Evolutionary conservation across 92 coral and sea anemone genomes (phyloP), one percentile per base, ranked within the genome.

Genomic region (Zoanthus gigantus): DNA sequence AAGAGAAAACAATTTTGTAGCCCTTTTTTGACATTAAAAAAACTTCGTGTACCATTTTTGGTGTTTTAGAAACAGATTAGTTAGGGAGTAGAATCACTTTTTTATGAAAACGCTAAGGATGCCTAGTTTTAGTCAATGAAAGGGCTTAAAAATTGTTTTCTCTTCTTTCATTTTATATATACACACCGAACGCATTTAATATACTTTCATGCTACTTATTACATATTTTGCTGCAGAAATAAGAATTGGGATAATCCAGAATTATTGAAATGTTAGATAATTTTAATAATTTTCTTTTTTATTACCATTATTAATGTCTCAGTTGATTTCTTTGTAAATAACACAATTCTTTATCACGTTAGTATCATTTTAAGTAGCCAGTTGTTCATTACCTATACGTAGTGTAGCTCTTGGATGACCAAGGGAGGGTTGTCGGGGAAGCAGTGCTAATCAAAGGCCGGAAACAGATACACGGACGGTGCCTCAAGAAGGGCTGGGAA

Each of bases 351-450:
- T 77, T 77, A 77, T 77, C 82, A 77, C 82, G 60, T 77, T 77
- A 37, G 82, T 77, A 54, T 78, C 37, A 78, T 78, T 78, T 78
- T 15, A 78, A 78, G 83, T 78, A 78, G 83, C 68, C 69, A 78
- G 83, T 78, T 78, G 67, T 78, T 78, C 69, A 34, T 78, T 78
- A 66, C 83, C 68, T 78, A 78, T 68, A 78, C 60, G 60, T 53
- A 53, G 60, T 53, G 60, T 53, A 78, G 71, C 83, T 78, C 83
- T 78, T 78, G 67, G 67, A 78, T 78, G 72, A 78, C 83, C 83
- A 78, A 29, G 83, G 83, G 83, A 54, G 83, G 83, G 34, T 78
- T 69, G 83, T 78, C 37, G 83, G 83, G 83, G 83, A 78, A 78
- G 83, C 83, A 78, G 83, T 47, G 83, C 83, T 47, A 78, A 78